These are phyloP conservation scores for Hipparchia semele DNA, from an alignment of 2,888 invertebrate genomes.

Conservation along the genomic window DNA sequence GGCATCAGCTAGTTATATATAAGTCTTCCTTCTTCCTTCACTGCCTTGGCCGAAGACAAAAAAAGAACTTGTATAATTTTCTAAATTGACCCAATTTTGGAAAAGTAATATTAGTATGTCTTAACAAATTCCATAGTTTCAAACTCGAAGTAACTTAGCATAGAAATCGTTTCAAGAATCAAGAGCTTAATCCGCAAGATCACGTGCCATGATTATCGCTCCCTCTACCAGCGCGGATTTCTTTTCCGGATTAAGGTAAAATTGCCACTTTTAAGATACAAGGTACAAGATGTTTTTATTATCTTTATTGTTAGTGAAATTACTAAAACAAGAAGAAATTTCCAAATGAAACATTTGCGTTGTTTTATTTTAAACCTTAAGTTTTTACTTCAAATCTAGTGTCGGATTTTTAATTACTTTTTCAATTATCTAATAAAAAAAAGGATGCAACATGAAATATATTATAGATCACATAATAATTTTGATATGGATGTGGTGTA, in stretches of 20 bases:
- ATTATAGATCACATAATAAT: no score
- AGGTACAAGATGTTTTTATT: neutral
- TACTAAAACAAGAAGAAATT: neutral
- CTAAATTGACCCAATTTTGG: neutral
- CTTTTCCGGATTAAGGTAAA: constrained; percentile 9
- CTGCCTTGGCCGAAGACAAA: neutral
- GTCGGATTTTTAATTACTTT: no score
- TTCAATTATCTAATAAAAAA: no score
- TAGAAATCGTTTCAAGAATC: constrained; percentile 19
- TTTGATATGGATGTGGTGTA: no score
- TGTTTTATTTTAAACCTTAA: neutral
- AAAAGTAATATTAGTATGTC: neutral
- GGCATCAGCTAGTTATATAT: no score
- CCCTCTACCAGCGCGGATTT: constrained; percentile 39
- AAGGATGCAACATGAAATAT: no score
- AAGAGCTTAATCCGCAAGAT: constrained; percentile 39
- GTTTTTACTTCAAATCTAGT: neutral
- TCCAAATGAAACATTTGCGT: neutral
- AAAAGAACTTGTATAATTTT: neutral
- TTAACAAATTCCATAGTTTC: neutral
- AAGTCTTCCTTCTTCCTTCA: no score
- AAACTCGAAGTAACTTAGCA: constrained; percentile 6
- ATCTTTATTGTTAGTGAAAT: constrained; percentile 3
- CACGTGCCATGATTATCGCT: constrained; percentile 41
- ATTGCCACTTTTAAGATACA: constrained; percentile 9